Base-by-base conservation (phyloP, 2,113 vertebrate genomes). In the Ivindomyrus marchei region DNA sequence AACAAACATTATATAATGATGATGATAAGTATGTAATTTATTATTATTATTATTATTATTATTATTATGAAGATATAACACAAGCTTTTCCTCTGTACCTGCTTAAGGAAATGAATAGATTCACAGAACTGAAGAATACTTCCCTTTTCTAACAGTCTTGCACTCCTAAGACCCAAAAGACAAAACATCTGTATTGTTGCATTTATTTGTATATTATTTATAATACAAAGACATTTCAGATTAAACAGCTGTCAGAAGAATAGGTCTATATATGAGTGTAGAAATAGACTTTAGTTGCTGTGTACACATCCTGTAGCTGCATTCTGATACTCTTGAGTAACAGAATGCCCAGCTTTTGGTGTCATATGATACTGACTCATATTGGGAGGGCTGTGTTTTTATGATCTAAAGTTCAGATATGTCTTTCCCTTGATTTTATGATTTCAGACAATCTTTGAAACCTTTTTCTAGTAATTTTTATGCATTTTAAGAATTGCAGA, bases 281-380 rank as follows among this genome's bases (percentile, higher is more conserved):
- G 2, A 80, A 42, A 80, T 42, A 80, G 36, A 39, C 36, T 42
- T 77, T 36, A 39, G 27, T 85, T 49, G 24, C 45, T 49, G 84
- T 27, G 84, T 49, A 49, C 19, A 24, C 21, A 24, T 39, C 36
- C 31, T 80, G 36, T 7, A 42, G 36, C 36, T 80, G 17, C 62
- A 70, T 70, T 80, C 36, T 19, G 36, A 80, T 80, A 36, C 74
- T 80, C 36, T 80, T 80, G 74, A 80, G 74, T 80, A 80, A 80
- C 31, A 39, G 74, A 42, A 17, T 42, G 17, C 74, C 74, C 36
- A 19, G 13, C 31, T 80, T 80, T 80, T 15, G 15, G 15, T 80
- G 36, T 87, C 85, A 87, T 39, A 9, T 53, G 85, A 87, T 56
- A 19, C n/a, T 52, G 85, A 87, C 85, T 53, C 46, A 87, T 27